These are phyloP conservation scores for Pollimyrus isidori DNA, from an alignment of 2,113 vertebrate genomes.

Conservation along the genomic window DNA sequence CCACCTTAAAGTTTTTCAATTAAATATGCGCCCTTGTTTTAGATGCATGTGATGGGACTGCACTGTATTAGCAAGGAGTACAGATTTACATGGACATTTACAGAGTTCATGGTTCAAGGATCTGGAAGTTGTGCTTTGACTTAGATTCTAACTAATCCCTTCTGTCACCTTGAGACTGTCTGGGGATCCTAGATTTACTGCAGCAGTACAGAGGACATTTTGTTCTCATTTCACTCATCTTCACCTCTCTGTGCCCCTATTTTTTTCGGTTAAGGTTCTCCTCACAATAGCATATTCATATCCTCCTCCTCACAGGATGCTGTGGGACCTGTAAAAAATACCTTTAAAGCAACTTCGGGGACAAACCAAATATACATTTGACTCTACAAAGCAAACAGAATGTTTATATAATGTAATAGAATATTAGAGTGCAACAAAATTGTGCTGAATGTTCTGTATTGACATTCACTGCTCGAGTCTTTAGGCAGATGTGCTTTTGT, in stretches of 20 bases:
- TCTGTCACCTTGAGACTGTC: background rate
- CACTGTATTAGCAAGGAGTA: background rate
- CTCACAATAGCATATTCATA: background rate
- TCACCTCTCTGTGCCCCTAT: background rate
- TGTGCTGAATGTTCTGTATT: background rate
- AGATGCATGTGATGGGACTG: background rate
- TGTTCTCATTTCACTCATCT: background rate
- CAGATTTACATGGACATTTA: background rate
- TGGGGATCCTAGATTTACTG: background rate
- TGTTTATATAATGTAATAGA: background rate
- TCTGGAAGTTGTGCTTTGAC: background rate
- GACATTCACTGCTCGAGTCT: background rate
- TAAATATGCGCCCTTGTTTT: background rate
- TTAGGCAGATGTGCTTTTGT: background rate
- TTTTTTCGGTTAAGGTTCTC: background rate
- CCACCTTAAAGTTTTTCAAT: background rate
- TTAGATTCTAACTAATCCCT: background rate
- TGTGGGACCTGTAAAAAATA: background rate
- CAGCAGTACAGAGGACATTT: background rate
- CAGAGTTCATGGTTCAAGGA: background rate
- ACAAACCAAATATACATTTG: background rate
- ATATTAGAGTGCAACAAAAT: background rate
- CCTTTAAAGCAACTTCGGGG: background rate
- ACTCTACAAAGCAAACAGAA: background rate
- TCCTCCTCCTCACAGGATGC: background rate